These are phyloP conservation scores for Sebastes wilsoni DNA, from an alignment of 2,797 vertebrate species.

Conservation along the genomic window DNA sequence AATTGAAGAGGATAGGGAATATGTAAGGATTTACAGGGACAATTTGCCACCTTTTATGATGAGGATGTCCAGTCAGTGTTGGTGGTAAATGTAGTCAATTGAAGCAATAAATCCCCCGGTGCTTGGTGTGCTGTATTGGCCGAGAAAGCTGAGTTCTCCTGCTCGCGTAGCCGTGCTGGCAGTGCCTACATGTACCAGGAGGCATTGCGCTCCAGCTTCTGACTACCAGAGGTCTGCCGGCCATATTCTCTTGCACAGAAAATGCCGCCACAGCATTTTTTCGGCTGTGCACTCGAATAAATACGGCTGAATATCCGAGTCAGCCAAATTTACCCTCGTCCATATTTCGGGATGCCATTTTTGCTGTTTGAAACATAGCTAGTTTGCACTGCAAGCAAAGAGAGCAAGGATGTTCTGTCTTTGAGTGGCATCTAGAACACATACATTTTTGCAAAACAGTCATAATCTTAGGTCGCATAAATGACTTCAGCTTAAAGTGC, in stretches of 20 bases:
- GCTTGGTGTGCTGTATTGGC: neutral
- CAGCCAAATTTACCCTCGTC: neutral
- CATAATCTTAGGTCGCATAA: no score
- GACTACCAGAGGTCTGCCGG: neutral
- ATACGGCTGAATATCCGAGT: neutral
- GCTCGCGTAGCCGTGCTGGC: accelerated
- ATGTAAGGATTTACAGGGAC: neutral
- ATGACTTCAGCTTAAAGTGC: no score
- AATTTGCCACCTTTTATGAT: neutral
- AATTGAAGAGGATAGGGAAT: neutral
- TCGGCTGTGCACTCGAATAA: neutral
- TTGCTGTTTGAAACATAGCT: neutral
- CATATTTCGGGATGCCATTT: neutral
- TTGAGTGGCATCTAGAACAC: neutral
- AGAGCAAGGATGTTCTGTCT: neutral
- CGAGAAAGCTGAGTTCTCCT: neutral
- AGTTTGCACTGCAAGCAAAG: neutral
- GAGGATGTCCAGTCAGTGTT: neutral
- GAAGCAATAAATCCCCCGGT: neutral
- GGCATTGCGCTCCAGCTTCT: neutral
- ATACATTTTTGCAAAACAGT: no score
- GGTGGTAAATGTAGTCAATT: neutral
- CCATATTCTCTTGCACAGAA: neutral
- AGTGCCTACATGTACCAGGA: neutral
- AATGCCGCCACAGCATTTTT: neutral